Conservation (phyloP, 2,797 vertebrate genomes). For the Podarcis siculus region DNA sequence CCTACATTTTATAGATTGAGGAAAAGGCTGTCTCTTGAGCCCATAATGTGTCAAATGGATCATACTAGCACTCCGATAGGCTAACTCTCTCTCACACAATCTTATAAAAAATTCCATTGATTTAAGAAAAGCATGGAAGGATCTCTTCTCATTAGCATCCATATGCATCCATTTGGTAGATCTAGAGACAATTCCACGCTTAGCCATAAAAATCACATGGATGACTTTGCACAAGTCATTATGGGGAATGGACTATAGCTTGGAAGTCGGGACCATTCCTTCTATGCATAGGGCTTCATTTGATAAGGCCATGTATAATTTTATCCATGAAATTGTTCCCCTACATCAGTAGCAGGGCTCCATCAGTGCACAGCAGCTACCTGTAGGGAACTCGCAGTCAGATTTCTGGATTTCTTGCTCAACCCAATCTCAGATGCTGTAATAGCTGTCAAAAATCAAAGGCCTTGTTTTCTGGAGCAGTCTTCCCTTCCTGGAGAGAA, state of each 20-base stretch:
- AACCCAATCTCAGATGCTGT: conserved; percentile 55
- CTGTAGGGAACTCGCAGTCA: conserved; percentile 55
- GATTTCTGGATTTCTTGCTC: conserved; percentile 59
- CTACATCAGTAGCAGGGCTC: conserved; percentile 50
- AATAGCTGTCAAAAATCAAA: conserved; percentile 70
- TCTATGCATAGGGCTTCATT: conserved; percentile 43
- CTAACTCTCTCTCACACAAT: no score
- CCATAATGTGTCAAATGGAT: background rate
- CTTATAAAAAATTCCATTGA: no score
- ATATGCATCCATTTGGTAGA: no score
- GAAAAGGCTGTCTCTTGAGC: background rate
- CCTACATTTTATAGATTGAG: background rate
- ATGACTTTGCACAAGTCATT: no score
- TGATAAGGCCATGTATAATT: background rate
- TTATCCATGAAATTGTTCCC: conserved; percentile 42
- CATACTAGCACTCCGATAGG: no score
- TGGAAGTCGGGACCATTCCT: background rate
- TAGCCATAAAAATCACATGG: no score
- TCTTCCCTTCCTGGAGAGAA: conserved; percentile 36
- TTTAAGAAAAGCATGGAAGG: no score
- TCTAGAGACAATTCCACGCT: no score
- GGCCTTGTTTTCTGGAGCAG: conserved; percentile 17
- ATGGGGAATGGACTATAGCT: no score
- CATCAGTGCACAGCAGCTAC: conserved; percentile 57
- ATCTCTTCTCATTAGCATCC: no score